Percentiles rank a stretch among this genome's conserved stretches.
phyloP scores from a whole-genome alignment of 2,797 vertebrate genomes.

The Aplochiton taeniatus region DNA sequence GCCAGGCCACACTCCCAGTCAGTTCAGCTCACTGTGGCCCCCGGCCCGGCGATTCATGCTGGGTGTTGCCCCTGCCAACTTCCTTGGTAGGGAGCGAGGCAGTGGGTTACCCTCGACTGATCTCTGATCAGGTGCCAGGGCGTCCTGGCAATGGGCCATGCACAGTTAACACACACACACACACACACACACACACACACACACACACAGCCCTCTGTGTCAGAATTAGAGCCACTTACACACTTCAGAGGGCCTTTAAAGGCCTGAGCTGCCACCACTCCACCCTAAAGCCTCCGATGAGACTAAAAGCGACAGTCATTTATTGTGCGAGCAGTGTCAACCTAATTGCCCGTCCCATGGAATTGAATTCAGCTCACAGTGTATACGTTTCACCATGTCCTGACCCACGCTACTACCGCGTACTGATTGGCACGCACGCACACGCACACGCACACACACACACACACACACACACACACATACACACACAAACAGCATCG shows the following conservation, averaged over 20 bases:
- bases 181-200: neutral
- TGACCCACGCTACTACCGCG: neutral
- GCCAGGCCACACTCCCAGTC: neutral
- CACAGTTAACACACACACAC: slow-evolving; percentile 31
- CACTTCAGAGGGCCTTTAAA: slow-evolving; percentile 9
- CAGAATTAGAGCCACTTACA: neutral
- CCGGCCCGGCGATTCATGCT: too few relatives aligned
- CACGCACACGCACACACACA: slow-evolving; percentile 4
- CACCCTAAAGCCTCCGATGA: slow-evolving; percentile 14
- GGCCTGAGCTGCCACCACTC: neutral
- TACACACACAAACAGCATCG: neutral
- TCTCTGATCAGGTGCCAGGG: slow-evolving; percentile 17
- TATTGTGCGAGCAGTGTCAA: neutral
- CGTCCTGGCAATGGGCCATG: slow-evolving; percentile 19
- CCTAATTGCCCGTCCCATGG: slow-evolving; percentile 6
- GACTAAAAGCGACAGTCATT: slow-evolving; percentile 8
- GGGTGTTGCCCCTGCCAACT: slow-evolving; percentile 20
- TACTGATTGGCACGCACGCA: neutral
- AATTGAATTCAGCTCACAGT: neutral
- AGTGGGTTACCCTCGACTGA: slow-evolving; percentile 6
- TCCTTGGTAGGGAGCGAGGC: slow-evolving; percentile 32
- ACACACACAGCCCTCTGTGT: neutral
- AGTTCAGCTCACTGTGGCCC: too few relatives aligned
- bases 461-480: slow-evolving; percentile 4
- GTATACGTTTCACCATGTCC: neutral